Evolutionary conservation across 2,888 invertebrate species (phyloP), one percentile per base, ranked within the genome.

Genomic region (Ormyrus nitidulus): DNA sequence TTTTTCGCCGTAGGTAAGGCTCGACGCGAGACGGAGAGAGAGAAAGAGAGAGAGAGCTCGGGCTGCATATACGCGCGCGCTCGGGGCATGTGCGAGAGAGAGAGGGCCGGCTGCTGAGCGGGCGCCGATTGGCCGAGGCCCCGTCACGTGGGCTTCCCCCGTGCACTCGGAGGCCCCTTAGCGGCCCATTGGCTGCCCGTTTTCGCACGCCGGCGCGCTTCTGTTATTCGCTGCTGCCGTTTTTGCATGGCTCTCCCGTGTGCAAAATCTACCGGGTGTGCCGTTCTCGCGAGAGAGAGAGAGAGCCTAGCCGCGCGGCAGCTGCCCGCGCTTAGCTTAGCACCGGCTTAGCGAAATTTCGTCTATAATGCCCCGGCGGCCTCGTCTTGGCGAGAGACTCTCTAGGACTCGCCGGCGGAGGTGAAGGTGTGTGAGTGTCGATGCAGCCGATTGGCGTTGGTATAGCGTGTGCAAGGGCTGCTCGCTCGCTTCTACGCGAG

Each of bases 161-260:
- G 69, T 10, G 68, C 19, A 46, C 51, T 62, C 53, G 34, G 48
- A 68, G 69, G 80, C 64, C 72, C 77, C 72, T 56, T 62, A 62
- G 62, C 73, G 80, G 72, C 77, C 80, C 77, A 80, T 77, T 77
- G 80, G 80, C 76, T 72, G 54, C 44, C 49, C 10, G 56, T 59
- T 74, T 74, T 74, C 70, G 79, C 73, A 74, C 74, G 70, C 69
- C 70, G 58, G 13, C 61, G 59, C 58, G 70, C 75, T 19, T 62
- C 68, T 65, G 65, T 64, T 65, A 54, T 62, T 65, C 66, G 74
- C 66, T 59, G 58, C 9, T 48, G 49, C 56, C 51, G 13, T 48
- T 68, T 48, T 65, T 68, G 51, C 66, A 59, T 34, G 11, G 34
- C 48, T n/a, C 2, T 9, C 65, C 13, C 48, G 56, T 54, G 53